A percentile compares a stretch with the other conserved stretches of the same genome.
Conservation (phyloP, 1,140 invertebrate species). For the Tetraneura akinire region DNA sequence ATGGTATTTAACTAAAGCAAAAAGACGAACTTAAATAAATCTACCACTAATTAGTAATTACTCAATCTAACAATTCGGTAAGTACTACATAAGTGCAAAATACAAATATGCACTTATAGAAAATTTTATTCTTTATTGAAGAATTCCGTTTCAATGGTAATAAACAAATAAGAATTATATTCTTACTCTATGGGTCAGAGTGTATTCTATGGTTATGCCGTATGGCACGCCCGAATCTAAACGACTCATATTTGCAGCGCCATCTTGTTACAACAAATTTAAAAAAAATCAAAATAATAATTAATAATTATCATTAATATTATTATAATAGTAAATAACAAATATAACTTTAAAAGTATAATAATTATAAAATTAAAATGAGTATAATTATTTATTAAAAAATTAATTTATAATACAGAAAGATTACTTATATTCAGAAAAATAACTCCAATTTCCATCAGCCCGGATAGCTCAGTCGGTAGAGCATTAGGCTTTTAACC, state of each 20-base stretch:
- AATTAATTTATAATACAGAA: no score
- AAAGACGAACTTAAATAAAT: no score
- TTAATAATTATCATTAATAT: no score
- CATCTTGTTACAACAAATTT: slow-evolving; percentile 21
- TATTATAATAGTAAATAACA: no score
- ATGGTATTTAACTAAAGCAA: neutral
- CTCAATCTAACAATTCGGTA: no score
- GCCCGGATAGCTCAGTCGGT: slow-evolving; percentile 55
- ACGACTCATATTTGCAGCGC: slow-evolving; percentile 10
- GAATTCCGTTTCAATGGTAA: slow-evolving; percentile 41
- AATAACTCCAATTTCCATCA: neutral
- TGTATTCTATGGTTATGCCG: neutral
- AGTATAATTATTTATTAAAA: neutral
- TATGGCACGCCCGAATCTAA: slow-evolving; percentile 34
- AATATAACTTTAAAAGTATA: neutral
- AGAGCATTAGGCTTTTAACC: slow-evolving; percentile 55
- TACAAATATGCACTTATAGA: no score
- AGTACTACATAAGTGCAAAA: no score
- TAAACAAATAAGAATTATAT: neutral
- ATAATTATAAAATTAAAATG: neutral
- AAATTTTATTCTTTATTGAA: slow-evolving; percentile 25
- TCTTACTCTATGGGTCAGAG: slow-evolving; percentile 10
- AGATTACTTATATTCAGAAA: no score
- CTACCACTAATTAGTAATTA: no score
- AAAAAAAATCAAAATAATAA: no score